phyloP scores from a whole-genome alignment of 1,140 invertebrate genomes.

The Leptestheria dahalacensis region DNA sequence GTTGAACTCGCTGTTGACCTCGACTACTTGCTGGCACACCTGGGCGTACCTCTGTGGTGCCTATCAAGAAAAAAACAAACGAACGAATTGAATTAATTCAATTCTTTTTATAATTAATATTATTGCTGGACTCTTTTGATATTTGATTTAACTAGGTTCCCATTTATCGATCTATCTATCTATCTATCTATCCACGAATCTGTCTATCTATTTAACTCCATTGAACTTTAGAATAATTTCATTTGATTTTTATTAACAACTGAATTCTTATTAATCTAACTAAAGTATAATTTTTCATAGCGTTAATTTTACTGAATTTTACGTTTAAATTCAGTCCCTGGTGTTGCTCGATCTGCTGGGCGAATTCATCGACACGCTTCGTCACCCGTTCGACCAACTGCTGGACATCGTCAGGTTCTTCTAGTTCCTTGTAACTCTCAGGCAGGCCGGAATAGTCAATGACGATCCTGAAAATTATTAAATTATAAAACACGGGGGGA shows the following conservation, averaged over 20 bases:
- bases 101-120: background rate
- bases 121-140: background rate
- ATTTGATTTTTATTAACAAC: too few relatives aligned
- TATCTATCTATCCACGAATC: background rate
- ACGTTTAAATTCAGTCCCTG: constrained; percentile 95
- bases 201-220: too few relatives aligned
- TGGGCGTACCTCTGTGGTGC: constrained; percentile 82
- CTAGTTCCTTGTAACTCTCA: constrained; percentile 70
- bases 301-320: constrained; percentile 20
- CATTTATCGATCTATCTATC: background rate
- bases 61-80: constrained; percentile 32
- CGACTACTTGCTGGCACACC: constrained; percentile 83
- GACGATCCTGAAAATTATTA: constrained; percentile 45
- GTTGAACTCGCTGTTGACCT: constrained; percentile 95
- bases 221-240: too few relatives aligned
- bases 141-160: background rate
- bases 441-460: constrained; percentile 70
- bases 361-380: constrained; percentile 69
- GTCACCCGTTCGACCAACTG: constrained; percentile 65
- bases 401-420: constrained; percentile 75
- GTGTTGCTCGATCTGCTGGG: constrained; percentile 78
- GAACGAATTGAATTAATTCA: background rate
- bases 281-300: too few relatives aligned
- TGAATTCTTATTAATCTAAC: background rate
- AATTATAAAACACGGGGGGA: too few relatives aligned